phyloP scores from a whole-genome alignment of 2,888 invertebrate genomes.

The Tuberolachnus salignus region DNA sequence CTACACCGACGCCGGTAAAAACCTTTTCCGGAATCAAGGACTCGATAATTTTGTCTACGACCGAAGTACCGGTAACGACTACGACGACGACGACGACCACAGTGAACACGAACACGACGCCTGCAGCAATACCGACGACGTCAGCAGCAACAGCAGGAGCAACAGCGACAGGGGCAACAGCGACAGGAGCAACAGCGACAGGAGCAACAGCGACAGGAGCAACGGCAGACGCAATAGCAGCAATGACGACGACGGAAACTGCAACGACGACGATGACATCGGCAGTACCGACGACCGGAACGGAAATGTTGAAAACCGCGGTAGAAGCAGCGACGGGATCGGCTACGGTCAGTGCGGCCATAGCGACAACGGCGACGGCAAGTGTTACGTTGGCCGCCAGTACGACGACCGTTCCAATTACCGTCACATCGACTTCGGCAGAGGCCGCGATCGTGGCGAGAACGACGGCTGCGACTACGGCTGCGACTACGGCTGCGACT shows the following conservation, averaged over 20 bases:
- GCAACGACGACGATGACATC: background rate
- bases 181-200: slow-evolving; percentile 49
- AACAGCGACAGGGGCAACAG: slow-evolving; percentile 58
- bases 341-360: background rate
- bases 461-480: background rate
- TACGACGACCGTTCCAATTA: background rate
- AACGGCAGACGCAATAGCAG: background rate
- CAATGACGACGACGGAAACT: background rate
- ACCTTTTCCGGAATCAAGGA: slow-evolving; percentile 2
- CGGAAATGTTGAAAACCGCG: background rate
- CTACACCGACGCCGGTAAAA: slow-evolving; percentile 3
- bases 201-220: background rate
- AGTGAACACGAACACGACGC: background rate
- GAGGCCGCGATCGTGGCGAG: background rate
- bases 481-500: background rate
- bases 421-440: slow-evolving; percentile 26
- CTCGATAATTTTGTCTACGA: slow-evolving; percentile 25
- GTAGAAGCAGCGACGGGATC: background rate
- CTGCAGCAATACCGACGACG: slow-evolving; percentile 3
- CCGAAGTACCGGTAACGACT: background rate
- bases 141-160: slow-evolving; percentile 41
- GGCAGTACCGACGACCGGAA: background rate
- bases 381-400: background rate
- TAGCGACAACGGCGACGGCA: background rate
- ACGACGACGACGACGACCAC: slow-evolving; percentile 10